Evolutionary conservation across 2,888 invertebrate genomes (phyloP).

Genomic region (Meteorus colon): DNA sequence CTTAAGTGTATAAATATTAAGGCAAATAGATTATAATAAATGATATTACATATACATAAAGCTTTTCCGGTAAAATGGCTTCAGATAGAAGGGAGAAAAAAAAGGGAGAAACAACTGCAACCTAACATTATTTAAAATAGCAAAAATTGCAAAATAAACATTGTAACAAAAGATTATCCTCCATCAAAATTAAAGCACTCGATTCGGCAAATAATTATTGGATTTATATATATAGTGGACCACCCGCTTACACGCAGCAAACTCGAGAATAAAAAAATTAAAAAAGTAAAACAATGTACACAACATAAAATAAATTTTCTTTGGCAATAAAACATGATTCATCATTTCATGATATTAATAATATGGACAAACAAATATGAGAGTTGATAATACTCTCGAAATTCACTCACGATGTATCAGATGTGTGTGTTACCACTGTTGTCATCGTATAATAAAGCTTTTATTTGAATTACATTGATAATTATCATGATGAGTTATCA

Average conservation of each 20-base stretch:
- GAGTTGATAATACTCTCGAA: background rate
- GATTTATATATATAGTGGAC: conserved; percentile 36
- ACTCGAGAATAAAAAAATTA: conserved; percentile 50
- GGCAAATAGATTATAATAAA: conserved; percentile 39
- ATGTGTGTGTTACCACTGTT: conserved; percentile 8
- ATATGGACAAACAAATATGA: conserved; percentile 7
- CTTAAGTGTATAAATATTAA: conserved; percentile 38
- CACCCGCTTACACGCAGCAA: conserved; percentile 46
- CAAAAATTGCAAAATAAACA: conserved; percentile 30
- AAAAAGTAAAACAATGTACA: conserved; percentile 44
- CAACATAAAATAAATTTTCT: conserved; percentile 59
- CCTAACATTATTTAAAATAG: conserved; percentile 8
- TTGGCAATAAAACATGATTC: conserved; percentile 58
- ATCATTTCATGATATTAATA: conserved; percentile 27
- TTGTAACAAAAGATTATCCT: conserved; percentile 22
- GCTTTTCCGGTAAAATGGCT: conserved; percentile 36
- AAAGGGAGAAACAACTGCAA: conserved; percentile 16
- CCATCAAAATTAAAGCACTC: conserved; percentile 52
- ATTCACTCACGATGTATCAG: background rate
- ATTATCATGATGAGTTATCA: conserved; percentile 30
- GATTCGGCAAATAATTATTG: conserved; percentile 32
- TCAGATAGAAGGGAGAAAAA: conserved; percentile 3
- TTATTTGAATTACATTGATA: background rate
- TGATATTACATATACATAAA: conserved; percentile 40
- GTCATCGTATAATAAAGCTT: conserved; percentile 17